A percentile compares a stretch with the other conserved stretches of the same genome.
These are phyloP conservation scores for Nothoprocta pentlandii DNA, from an alignment of 2,113 vertebrate genomes.

Conservation along the genomic window DNA sequence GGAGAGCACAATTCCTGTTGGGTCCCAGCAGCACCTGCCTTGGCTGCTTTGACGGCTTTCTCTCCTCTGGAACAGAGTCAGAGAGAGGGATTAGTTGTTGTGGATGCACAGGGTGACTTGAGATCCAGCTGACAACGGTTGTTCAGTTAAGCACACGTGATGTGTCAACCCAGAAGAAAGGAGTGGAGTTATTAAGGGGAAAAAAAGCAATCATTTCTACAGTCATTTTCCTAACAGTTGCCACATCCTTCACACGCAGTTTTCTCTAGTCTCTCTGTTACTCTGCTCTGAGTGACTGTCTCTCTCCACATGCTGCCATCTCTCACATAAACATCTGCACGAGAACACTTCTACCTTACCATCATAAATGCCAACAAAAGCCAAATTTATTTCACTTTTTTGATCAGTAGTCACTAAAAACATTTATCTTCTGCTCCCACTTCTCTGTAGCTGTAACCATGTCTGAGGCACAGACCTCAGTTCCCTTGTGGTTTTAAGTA, in stretches of 20 bases:
- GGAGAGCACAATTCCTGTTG: not conserved
- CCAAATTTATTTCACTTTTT: not conserved
- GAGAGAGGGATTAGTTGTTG: not conserved
- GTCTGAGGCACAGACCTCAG: not conserved
- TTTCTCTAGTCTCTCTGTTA: not conserved
- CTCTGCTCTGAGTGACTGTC: not conserved
- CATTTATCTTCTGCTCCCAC: not conserved
- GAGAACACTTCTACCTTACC: not conserved
- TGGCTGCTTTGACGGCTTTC: not conserved
- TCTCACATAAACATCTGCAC: not conserved
- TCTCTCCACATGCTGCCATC: not conserved
- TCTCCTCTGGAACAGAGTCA: not conserved
- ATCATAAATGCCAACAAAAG: not conserved
- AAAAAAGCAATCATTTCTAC: not conserved
- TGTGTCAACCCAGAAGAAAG: not conserved
- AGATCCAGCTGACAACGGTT: not conserved
- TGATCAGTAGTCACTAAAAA: not conserved
- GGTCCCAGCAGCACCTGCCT: not conserved
- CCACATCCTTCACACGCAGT: not conserved
- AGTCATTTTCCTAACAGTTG: not conserved
- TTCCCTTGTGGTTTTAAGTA: fast-evolving
- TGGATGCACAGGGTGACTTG: not conserved
- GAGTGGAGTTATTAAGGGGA: not conserved
- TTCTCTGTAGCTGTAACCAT: not conserved
- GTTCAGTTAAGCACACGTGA: not conserved